Evolutionary conservation across 2,113 vertebrate genomes (phyloP).

Genomic region (Prionailurus viverrinus): DNA sequence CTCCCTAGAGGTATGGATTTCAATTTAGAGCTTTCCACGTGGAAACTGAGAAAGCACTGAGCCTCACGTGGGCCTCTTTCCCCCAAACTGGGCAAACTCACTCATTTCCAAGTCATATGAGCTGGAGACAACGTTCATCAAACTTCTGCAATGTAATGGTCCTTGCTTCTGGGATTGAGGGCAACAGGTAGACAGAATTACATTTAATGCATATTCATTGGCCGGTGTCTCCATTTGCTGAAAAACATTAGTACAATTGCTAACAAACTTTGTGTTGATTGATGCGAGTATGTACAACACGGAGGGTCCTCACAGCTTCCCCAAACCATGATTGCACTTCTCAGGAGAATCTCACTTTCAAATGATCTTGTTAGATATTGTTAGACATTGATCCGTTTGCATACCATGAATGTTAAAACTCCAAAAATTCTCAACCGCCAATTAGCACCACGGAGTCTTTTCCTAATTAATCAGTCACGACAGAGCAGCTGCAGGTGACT

Average conservation of each 20-base stretch:
- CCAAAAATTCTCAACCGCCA: slow-evolving; percentile 80
- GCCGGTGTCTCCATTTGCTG: neutral
- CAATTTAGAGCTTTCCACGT: slow-evolving; percentile 69
- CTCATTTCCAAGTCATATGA: slow-evolving; percentile 24
- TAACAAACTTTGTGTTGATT: neutral
- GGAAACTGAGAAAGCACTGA: neutral
- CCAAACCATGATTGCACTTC: slow-evolving; percentile 70
- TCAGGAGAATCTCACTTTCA: slow-evolving; percentile 81
- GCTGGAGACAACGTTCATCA: neutral
- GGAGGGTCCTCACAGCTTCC: slow-evolving; percentile 17
- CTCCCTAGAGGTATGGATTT: slow-evolving; percentile 67
- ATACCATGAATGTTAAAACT: slow-evolving; percentile 86
- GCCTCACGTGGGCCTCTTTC: neutral
- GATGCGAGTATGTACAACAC: rapidly evolving
- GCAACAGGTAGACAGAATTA: neutral
- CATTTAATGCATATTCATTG: neutral
- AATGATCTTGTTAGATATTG: slow-evolving; percentile 86
- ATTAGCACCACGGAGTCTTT: slow-evolving; percentile 53
- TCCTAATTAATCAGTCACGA: slow-evolving; percentile 85
- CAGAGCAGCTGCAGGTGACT: slow-evolving; percentile 83
- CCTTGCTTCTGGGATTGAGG: neutral
- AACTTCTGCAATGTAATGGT: neutral
- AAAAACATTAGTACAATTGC: neutral
- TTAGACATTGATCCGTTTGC: slow-evolving; percentile 83
- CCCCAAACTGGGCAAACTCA: neutral